Base-by-base conservation (phyloP, 1,140 invertebrate genomes). In the Batillaria attramentaria region DNA sequence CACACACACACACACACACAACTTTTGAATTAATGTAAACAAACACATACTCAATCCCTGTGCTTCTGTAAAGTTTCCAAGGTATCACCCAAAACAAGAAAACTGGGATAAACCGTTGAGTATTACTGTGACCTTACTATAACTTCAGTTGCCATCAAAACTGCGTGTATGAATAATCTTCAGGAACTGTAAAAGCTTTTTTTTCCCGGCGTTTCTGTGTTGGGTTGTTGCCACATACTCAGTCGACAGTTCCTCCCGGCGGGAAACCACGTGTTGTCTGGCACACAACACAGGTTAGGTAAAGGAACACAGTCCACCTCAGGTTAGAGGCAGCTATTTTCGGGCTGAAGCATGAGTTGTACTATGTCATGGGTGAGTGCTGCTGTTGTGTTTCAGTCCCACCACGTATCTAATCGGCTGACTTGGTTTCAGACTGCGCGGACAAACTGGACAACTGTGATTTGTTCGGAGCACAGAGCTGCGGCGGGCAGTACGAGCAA, bases 371-470 rank as follows among this genome's bases (percentile, higher is more conserved):
- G 13, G 18, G 57, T 13, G 10, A 6, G 28, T 62, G 57, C n/a
- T 8, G 6, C 18, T 62, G 28, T n/a, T 62, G 57, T 62, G 28
- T 62, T 5, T 62, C 18, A 28, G 57, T n/a, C 8, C 57, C 57
- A 62, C 57, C 8, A 6, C 31, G 8, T 62, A n/a, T 62, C 1
- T 4, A 62, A n/a, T 8, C 20, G 39, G 20, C 13, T 72, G 69
- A 4, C 5, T 72, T 18, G 41, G 41, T 37, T 65, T 31, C 81
- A 70, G 66, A 74, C 31, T 83, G 82, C 60, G 73, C 50, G 10
- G 74, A 83, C 50, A 70, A 62, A n/a, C 39, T 69, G n/a, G 18
- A 18, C 6, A 74, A 81, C 77, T 83, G 82, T 62, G 79, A 66
- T 20, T 10, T 4, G 4, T 83, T 77, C 31, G 70, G 62, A 20